Evolutionary conservation across 2,888 invertebrate genomes (phyloP).

Genomic region (Hoplodrina blanda): DNA sequence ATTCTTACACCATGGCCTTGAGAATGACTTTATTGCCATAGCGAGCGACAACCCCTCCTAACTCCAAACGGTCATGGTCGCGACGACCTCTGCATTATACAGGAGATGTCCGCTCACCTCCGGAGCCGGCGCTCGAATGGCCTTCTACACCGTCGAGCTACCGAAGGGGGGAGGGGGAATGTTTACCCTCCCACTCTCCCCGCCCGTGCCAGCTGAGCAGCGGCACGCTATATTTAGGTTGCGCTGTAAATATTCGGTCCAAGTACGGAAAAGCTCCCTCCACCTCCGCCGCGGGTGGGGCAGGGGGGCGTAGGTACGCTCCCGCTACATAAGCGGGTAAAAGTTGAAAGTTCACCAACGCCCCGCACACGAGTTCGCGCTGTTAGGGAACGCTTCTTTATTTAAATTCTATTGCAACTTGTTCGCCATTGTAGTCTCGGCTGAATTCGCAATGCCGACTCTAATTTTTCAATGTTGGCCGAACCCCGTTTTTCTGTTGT

Average conservation of each 20-base stretch:
- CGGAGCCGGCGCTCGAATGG: constrained; percentile 83
- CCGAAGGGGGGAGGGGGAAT: constrained; percentile 74
- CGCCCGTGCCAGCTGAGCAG: constrained; percentile 88
- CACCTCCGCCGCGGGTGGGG: constrained; percentile 64
- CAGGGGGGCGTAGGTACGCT: constrained; percentile 67
- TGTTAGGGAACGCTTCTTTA: constrained; percentile 88
- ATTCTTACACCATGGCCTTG: constrained; percentile 80
- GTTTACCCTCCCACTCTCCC: constrained; percentile 84
- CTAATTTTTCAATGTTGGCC: constrained; percentile 83
- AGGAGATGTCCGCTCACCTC: constrained; percentile 83
- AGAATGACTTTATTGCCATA: constrained; percentile 77
- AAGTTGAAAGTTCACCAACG: constrained; percentile 90
- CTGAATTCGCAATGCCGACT: constrained; percentile 82
- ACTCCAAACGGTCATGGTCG: constrained; percentile 85
- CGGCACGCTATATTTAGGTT: constrained; percentile 90
- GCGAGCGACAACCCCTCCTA: constrained; percentile 80
- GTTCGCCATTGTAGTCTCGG: constrained; percentile 86
- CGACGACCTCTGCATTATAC: constrained; percentile 74
- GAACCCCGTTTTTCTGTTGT: constrained; percentile 70
- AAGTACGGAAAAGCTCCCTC: constrained; percentile 84
- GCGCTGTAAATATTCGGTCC: constrained; percentile 90
- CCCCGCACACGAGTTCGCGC: constrained; percentile 84
- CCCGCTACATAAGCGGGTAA: constrained; percentile 85
- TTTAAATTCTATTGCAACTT: constrained; percentile 91
- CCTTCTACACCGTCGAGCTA: constrained; percentile 74